Conservation (phyloP, 2,113 vertebrate genomes). For the Onychostoma macrolepis region DNA sequence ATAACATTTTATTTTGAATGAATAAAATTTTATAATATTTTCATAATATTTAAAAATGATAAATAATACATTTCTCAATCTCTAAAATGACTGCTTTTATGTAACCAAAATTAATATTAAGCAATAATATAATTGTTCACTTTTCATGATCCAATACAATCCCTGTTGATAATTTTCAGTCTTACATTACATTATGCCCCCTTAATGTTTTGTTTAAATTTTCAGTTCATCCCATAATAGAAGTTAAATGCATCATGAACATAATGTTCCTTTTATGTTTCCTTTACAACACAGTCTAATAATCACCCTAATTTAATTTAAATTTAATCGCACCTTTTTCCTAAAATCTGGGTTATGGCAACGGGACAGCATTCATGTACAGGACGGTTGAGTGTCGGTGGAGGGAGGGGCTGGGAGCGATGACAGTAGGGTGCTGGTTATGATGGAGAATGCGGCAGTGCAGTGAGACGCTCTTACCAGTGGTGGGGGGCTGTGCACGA, state of each 20-base stretch:
- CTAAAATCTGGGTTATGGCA: neutral
- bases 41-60: neutral
- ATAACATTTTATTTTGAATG: neutral
- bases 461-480: slow-evolving; percentile 78
- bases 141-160: neutral
- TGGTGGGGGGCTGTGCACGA: slow-evolving; percentile 82
- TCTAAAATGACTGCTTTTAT: neutral
- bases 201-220: neutral
- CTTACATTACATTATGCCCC: no score
- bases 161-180: neutral
- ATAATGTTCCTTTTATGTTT: neutral
- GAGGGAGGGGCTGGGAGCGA: slow-evolving; percentile 1
- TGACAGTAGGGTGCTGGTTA: neutral
- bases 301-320: neutral
- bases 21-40: neutral
- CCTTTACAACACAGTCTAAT: neutral
- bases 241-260: neutral
- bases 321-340: neutral
- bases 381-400: neutral
- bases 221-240: neutral
- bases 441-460: neutral
- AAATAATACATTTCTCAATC: neutral
- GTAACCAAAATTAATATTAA: neutral
- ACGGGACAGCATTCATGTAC: neutral
- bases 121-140: neutral